Conservation (phyloP, 2,888 invertebrate species). For the Schizaphis graminum region DNA sequence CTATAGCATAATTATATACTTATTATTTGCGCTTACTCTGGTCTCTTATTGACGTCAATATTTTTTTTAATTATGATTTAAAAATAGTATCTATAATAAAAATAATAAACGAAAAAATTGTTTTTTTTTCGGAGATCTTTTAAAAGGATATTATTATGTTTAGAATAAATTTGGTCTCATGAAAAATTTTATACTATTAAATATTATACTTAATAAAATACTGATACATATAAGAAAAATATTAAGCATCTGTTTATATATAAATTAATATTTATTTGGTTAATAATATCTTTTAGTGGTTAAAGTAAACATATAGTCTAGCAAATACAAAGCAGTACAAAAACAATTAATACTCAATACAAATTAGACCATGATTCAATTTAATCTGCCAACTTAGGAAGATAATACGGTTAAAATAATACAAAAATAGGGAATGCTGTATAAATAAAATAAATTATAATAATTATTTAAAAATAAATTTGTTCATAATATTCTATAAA, state of each 20-base stretch:
- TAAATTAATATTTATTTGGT: not conserved
- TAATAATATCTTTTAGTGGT: not conserved
- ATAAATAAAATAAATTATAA: too few species aligned
- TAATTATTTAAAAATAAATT: too few species aligned
- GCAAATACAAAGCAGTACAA: too few species aligned
- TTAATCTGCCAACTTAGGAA: too few species aligned
- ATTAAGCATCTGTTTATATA: not conserved
- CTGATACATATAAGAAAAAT: not conserved
- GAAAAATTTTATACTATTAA: not conserved
- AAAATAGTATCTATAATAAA: not conserved
- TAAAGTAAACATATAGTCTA: not conserved
- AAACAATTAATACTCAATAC: too few species aligned
- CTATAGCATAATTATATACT: too few species aligned
- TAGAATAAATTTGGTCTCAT: not conserved
- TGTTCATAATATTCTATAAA: too few species aligned
- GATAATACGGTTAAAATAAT: too few species aligned
- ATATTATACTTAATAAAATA: not conserved
- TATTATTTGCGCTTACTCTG: not conserved
- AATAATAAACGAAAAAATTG: not conserved
- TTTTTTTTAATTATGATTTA: not conserved
- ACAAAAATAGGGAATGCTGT: too few species aligned
- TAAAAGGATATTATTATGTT: not conserved
- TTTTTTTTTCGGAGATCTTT: not conserved
- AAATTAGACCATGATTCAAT: too few species aligned
- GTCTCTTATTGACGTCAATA: not conserved